Base-by-base conservation (phyloP, 2,888 invertebrate species). In the Napeogenes sylphis region DNA sequence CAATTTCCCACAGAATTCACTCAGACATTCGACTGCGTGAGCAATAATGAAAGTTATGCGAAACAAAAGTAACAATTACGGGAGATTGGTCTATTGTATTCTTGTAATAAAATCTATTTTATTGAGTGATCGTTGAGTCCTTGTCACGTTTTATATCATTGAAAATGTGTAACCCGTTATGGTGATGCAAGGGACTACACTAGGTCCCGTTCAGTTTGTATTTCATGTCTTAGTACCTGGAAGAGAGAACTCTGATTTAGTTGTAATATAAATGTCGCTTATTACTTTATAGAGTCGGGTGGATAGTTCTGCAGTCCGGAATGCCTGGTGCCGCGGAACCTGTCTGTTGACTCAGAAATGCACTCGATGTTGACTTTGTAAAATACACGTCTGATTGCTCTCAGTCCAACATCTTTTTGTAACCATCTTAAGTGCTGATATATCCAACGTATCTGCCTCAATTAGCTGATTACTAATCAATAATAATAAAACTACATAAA, bases 101-200 rank as follows among this genome's bases (percentile, higher is more conserved):
- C 74, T 79, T 69, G 80, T 74, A 83, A 88, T 89, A 89, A 88
- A 89, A 87, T 74, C 80, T 80, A 87, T 85, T 87, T 87, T 88
- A 84, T 84, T 87, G 84, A 85, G 82, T 83, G 84, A 87, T 85
- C 80, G 75, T 71, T 79, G 73, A 78, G 81, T 59, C 70, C 78
- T 81, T 88, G 85, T 84, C 85, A 83, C 88, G 83, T 88, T 89
- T 81, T 82, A 82, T 81, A 80, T 83, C 80, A 83, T 78, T 79
- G 75, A 76, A 81, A 77, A 81, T 78, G 76, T 70, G 73, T 68
- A 79, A 77, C 78, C 74, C 70, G 78, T 75, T 79, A 75, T 75
- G 76, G 73, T 82, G 73, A 75, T 77, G 73, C 83, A 84, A 84
- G 83, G 84, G 65, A 72, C 70, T 78, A 76, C 73, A 42, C 68